A percentile compares a stretch with the other conserved stretches of the same genome.
Evolutionary conservation across 2,797 vertebrate species (phyloP).

Genomic region (Emys orbicularis): DNA sequence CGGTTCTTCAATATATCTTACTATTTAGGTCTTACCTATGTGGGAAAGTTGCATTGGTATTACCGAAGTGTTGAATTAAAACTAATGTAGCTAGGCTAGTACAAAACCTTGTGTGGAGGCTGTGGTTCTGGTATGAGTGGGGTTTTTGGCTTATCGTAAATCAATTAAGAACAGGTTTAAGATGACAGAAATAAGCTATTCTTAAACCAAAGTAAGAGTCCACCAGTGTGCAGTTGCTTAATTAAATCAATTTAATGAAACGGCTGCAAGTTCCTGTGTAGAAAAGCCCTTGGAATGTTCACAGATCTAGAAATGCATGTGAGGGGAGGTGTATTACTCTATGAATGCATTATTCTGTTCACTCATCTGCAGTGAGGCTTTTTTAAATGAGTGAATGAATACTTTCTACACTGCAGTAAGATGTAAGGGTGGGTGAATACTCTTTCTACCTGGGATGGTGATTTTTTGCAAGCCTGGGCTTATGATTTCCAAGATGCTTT

Average conservation of each 20-base stretch:
- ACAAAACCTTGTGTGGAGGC: not conserved
- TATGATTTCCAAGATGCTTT: fast-evolving
- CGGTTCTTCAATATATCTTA: not conserved
- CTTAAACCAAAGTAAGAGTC: not conserved
- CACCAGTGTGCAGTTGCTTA: not conserved
- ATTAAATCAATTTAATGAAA: not conserved
- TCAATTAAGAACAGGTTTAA: not conserved
- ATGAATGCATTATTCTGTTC: not conserved
- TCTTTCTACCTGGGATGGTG: not conserved
- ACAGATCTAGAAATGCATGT: not conserved
- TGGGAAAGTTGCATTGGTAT: not conserved
- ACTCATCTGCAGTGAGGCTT: not conserved
- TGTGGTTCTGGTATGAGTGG: not conserved
- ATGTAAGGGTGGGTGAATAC: not conserved
- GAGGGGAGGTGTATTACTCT: not conserved
- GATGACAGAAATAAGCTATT: not conserved
- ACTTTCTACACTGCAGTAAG: not conserved
- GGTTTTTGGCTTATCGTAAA: not conserved
- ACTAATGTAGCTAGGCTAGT: not conserved
- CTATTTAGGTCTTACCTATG: not conserved
- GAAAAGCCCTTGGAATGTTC: not conserved
- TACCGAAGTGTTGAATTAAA: not conserved
- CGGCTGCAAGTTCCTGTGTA: not conserved
- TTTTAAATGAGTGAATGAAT: not conserved
- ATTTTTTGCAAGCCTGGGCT: not conserved